Base-by-base conservation (phyloP, 2,113 vertebrate species). In the Rhinoderma darwinii region DNA sequence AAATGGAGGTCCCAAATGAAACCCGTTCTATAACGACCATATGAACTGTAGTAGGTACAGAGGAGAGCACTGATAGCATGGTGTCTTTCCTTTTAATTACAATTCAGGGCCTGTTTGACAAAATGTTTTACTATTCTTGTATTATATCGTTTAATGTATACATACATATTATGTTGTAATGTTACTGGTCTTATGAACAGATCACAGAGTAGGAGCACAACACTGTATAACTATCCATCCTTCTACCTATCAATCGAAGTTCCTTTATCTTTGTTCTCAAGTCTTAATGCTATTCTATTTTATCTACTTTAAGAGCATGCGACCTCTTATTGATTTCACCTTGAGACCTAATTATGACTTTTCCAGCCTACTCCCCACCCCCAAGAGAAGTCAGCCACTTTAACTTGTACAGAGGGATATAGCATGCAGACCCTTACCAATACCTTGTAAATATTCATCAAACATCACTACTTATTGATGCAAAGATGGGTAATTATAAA, bases 281-380 rank as follows among this genome's bases (percentile, higher is more conserved):
- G 6, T 43, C 27, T 50, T 20, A 50, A 32, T 17, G 22, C 10
- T 66, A 32, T 63, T 47, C 81, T 27, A 61, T 70, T 70, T 66
- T 9, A 66, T 83, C 61, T 35, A 3, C 41, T 37, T 82, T 30
- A 47, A 63, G 41, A 43, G 32, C 35, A 63, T 50, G 8, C 9
- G 30, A 82, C 6, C 14, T 59, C 27, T 30, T 35, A 27, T 2
- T 83, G 41, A 37, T 2, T 47, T 83, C 61, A 83, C 30, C 61
- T 70, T 47, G 63, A 70, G 43, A 66, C 20, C 27, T 47, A 68
- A 70, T 83, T 83, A 50, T 51, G 27, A 54, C 75, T 43, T 47
- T 51, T 61, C 51, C 59, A 27, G 25, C 59, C 10, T 61, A n/a
- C 4, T 18, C 43, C 14, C 37, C 11, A 43, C 9, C 25, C 20